These are phyloP conservation scores for Australoheros facetus DNA, from an alignment of 2,797 vertebrate species.

Conservation along the genomic window DNA sequence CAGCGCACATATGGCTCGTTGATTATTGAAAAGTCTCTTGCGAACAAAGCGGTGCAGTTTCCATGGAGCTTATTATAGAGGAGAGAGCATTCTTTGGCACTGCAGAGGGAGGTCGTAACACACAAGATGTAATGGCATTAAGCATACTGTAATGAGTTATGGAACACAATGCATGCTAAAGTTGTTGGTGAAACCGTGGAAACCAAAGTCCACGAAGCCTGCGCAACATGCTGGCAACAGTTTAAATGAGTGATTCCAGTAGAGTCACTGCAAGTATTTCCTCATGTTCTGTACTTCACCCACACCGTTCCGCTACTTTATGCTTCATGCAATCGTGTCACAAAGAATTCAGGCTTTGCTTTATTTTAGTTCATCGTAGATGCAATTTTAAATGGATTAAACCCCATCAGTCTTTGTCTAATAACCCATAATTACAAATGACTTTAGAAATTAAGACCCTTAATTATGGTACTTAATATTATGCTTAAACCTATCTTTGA, in stretches of 20 bases:
- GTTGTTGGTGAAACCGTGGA: neutral
- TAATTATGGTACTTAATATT: neutral
- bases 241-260: neutral
- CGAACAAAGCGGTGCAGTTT: conserved; percentile 41
- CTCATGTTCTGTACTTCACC: neutral
- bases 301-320: neutral
- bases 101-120: conserved; percentile 30
- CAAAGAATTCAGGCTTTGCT: neutral
- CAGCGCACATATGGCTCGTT: conserved; percentile 37
- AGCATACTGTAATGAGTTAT: neutral
- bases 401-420: neutral
- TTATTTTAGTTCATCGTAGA: neutral
- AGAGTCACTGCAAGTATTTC: neutral
- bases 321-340: accelerated
- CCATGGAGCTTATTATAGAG: conserved; percentile 39
- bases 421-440: neutral
- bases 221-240: neutral
- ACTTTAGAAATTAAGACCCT: neutral
- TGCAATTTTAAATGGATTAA: neutral
- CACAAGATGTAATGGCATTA: conserved; percentile 31
- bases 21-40: conserved; percentile 58
- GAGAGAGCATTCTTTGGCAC: conserved; percentile 18
- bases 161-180: neutral
- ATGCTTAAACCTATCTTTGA: neutral
- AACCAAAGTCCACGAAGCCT: neutral